These are phyloP conservation scores for Drosophila paramelanica DNA, from an alignment of 2,888 invertebrate species.

Conservation along the genomic window DNA sequence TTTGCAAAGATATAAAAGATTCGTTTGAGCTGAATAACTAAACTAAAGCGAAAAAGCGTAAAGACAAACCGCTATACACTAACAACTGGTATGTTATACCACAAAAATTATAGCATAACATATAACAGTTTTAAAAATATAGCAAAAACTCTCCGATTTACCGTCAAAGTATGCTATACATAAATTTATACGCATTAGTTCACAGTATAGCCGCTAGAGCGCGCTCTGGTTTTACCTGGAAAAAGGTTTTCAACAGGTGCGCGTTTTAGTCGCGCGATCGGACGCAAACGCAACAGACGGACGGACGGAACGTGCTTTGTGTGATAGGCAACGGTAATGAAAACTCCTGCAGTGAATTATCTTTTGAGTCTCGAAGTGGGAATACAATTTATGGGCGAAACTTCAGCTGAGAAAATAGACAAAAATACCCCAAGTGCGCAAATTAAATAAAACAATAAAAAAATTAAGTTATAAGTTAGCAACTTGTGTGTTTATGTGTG, in stretches of 20 bases:
- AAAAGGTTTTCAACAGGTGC: slow-evolving; percentile 11
- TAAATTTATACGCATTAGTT: not conserved
- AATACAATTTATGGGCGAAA: not conserved
- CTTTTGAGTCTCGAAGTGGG: not conserved
- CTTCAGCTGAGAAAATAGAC: not conserved
- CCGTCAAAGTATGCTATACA: slow-evolving; percentile 24
- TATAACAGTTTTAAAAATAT: slow-evolving; percentile 13
- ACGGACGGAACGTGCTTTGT: slow-evolving; percentile 19
- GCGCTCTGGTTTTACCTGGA: slow-evolving; percentile 16
- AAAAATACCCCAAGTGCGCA: slow-evolving; percentile 17
- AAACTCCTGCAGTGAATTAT: not conserved
- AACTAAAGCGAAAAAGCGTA: not conserved
- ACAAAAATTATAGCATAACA: not conserved
- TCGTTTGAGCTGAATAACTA: not conserved
- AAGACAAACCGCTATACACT: not conserved
- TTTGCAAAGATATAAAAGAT: no score
- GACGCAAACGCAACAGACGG: slow-evolving; percentile 61
- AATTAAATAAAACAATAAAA: slow-evolving; percentile 18
- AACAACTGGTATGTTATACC: slow-evolving; percentile 32
- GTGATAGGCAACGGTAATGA: slow-evolving; percentile 58
- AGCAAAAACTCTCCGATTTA: slow-evolving; percentile 31
- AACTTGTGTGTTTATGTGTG: not conserved
- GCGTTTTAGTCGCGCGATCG: slow-evolving; percentile 63
- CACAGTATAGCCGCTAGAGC: not conserved
- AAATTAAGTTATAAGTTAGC: slow-evolving; percentile 4